Conservation (phyloP, 2,113 vertebrate genomes). For the Uria lomvia region DNA sequence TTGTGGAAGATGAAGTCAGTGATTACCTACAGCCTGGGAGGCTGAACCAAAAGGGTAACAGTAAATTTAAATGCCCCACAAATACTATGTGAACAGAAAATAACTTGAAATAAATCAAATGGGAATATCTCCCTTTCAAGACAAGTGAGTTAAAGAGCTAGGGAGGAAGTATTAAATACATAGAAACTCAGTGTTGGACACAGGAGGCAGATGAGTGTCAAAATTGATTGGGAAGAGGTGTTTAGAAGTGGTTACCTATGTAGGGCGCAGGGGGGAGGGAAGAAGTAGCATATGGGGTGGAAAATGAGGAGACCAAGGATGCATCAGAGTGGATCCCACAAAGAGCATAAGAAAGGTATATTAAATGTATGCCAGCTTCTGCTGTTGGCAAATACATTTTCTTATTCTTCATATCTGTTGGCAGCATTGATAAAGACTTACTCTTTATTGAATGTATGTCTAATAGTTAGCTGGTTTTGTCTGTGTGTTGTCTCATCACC, state of each 20-base stretch:
- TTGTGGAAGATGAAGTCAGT: not conserved
- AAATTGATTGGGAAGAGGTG: not conserved
- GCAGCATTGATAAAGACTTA: not conserved
- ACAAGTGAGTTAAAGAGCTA: not conserved
- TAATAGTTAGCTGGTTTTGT: not conserved
- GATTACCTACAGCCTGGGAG: not conserved
- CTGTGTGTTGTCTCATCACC: not conserved
- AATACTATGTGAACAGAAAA: not conserved
- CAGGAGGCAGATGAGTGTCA: not conserved
- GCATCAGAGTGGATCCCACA: not conserved
- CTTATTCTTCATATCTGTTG: not conserved
- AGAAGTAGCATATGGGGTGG: not conserved
- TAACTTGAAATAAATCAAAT: too few relatives aligned
- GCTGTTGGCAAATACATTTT: constrained; percentile 12
- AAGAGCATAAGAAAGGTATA: not conserved
- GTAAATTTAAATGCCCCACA: not conserved
- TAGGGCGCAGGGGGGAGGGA: too few relatives aligned
- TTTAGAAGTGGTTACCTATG: not conserved
- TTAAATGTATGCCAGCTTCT: not conserved
- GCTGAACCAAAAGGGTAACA: not conserved
- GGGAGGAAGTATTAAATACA: not conserved
- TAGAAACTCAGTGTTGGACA: not conserved
- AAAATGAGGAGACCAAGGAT: constrained; percentile 16
- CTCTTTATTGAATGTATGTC: not conserved
- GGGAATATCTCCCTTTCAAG: not conserved